Percentiles rank a stretch among this genome's conserved stretches.
Evolutionary conservation across 2,113 vertebrate species (phyloP).

Genomic region (Mesitornis unicolor): DNA sequence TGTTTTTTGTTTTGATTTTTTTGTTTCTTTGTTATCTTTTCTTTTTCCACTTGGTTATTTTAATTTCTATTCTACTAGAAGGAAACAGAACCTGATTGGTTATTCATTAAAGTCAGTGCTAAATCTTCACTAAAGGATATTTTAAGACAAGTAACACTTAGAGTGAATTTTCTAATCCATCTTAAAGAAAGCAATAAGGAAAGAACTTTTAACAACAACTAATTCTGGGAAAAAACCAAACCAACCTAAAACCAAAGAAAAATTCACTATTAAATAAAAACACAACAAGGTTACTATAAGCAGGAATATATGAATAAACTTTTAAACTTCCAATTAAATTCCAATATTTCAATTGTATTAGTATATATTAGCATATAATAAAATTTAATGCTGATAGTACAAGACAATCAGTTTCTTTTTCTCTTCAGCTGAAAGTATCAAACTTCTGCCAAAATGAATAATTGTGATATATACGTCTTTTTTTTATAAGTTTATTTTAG

Average conservation of each 20-base stretch:
- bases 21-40: too few species aligned
- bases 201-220: background rate
- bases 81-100: background rate
- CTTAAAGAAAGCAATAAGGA: accelerated
- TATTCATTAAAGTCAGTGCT: background rate
- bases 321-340: background rate
- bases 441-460: background rate
- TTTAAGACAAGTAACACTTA: background rate
- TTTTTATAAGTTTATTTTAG: background rate
- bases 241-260: accelerated
- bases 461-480: background rate
- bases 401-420: background rate
- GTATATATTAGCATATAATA: background rate
- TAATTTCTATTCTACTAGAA: background rate
- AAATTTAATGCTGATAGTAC: background rate
- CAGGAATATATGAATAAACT: background rate
- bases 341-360: background rate
- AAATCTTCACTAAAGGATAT: background rate
- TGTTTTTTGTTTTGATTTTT: too few species aligned
- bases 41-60: background rate
- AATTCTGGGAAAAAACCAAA: accelerated
- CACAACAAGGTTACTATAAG: background rate
- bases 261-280: background rate
- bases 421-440: background rate
- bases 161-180: background rate